Evolutionary conservation across 2,113 vertebrate species (phyloP), one percentile per base, ranked within the genome.

Genomic region (Mola mola): DNA sequence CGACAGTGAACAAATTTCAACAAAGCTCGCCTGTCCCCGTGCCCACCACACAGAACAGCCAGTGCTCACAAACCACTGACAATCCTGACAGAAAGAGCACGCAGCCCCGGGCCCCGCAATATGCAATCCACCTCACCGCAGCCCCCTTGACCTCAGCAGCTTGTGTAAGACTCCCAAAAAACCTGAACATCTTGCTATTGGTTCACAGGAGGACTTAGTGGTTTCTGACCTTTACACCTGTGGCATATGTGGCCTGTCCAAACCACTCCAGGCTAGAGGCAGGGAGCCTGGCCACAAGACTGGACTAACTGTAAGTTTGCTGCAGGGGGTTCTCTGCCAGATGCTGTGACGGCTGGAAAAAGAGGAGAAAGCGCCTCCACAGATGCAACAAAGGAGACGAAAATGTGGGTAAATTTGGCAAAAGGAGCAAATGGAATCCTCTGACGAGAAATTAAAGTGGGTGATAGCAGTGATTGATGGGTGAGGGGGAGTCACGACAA

Each of bases 401-500:
- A 21, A 29, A 43, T 1, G 3, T 10, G 5, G 29, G 33, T 5
- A 31, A 37, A 42, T 34, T 11, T 29, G 28, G 9, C 47, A 41
- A 62, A 8, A 10, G 2, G 31, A 69, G 55, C 16, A 28, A 74
- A 56, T 20, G 10, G 7, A 52, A 58, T 64, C 11, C 15, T 37
- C 40, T 31, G 33, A 47, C 59, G 28, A 46, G 26, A 67, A 69
- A 58, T 24, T 1, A 19, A 66, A 67, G 65, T 71, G 38, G 56
- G 50, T 43, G 52, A 62, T 51, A 42, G 42, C 16, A 53, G 47
- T 31, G 60, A 46, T 15, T 66, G 79, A 81, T 47, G 46, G 68
- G 58, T 37, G 63, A 61, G 49, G 77, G 63, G 53, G 64, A 50
- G 79, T 79, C 69, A 81, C 42, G 53, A 71, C 60, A 50, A 58